Evolutionary conservation across 2,888 invertebrate genomes (phyloP), one percentile per base, ranked within the genome.

Genomic region (Melieria picta): DNA sequence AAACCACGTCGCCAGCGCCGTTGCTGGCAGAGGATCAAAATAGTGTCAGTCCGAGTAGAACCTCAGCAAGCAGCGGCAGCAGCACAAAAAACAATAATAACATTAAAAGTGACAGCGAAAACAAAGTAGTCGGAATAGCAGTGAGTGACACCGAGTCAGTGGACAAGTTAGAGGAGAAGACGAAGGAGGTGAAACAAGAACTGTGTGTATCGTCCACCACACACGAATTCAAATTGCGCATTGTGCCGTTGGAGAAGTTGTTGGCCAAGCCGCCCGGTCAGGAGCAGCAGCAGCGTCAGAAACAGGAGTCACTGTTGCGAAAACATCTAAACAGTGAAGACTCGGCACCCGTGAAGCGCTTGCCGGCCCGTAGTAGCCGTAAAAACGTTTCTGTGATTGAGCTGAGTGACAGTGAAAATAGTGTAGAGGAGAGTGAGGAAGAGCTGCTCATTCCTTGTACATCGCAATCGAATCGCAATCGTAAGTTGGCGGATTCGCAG

Each of bases 171-270:
- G 52, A 52, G 13, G 52, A 52, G 52, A 52, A 52, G 52, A 5
- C 52, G 5, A 7, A 77, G 72, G 30, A 30, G 30, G 30, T 30
- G 30, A 30, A 30, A 30, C 30, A 30, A 30, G 30, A 30, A 30
- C 72, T 75, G 65, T 68, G 74, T 52, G 69, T 76, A 65, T 73
- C 75, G 50, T 69, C 75, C 60, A 75, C 73, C 60, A 75, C 63
- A 42, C 79, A 73, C 73, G 76, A 75, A 72, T 79, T 79, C 68
- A 83, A 83, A 76, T 79, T 84, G 71, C 84, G 82, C 55, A 80
- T 84, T 75, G 84, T 84, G 64, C 84, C 84, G 72, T 71, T 84
- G 65, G 84, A 82, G 65, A 82, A 83, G 76, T 73, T 84, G 66
- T 74, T 85, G 62, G 81, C 82, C 57, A 75, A 77, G 62, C 82